phyloP scores from a whole-genome alignment of 2,113 vertebrate species.

The Sapayoa aenigma region DNA sequence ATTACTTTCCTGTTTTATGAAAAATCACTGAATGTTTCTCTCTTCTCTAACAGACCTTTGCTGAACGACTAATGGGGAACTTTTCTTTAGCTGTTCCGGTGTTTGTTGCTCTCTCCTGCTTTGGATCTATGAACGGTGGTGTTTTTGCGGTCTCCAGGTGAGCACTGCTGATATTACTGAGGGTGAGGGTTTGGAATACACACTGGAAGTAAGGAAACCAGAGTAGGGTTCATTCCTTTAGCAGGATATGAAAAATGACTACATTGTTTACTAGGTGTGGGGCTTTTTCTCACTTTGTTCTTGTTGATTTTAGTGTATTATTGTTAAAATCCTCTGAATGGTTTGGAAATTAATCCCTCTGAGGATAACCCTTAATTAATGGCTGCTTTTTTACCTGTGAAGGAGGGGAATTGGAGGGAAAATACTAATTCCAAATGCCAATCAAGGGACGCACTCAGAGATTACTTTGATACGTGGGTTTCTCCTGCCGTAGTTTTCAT shows the following conservation, averaged over 20 bases:
- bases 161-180: constrained; percentile 3
- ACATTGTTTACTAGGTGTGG: not conserved
- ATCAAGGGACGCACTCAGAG: not conserved
- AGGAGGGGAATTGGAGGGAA: not conserved
- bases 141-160: constrained; percentile 93
- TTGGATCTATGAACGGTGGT: constrained; percentile 92
- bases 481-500: not conserved
- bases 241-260: not conserved
- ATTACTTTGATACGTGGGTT: not conserved
- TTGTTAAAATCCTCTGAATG: not conserved
- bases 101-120: constrained; percentile 94
- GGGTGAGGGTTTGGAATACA: not conserved
- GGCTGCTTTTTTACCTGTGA: not conserved
- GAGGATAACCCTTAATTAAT: not conserved
- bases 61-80: constrained; percentile 85
- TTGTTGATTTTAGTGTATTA: not conserved
- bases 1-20: not conserved
- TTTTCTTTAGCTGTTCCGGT: constrained; percentile 89
- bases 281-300: not conserved
- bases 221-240: not conserved
- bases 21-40: not conserved
- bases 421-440: not conserved
- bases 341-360: not conserved
- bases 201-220: not conserved
- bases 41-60: constrained; percentile 83